Evolutionary conservation across 2,888 invertebrate genomes (phyloP).

Genomic region (Tetropium fuscum): DNA sequence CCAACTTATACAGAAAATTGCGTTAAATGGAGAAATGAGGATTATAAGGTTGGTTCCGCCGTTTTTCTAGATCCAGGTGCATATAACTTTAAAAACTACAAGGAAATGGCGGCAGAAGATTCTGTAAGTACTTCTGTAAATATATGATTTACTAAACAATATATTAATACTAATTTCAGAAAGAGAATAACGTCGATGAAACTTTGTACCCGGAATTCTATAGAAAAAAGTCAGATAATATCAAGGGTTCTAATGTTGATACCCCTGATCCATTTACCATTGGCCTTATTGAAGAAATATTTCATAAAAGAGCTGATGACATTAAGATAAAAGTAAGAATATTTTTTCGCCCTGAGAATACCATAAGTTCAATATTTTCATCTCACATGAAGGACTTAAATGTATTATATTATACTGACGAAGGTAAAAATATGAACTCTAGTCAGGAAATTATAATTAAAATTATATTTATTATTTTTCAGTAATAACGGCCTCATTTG

Average conservation of each 20-base stretch:
- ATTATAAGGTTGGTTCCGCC: conserved; percentile 75
- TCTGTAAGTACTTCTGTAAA: conserved; percentile 47
- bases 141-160: too few species aligned
- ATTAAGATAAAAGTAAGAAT: conserved; percentile 76
- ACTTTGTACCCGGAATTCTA: conserved; percentile 85
- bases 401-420: conserved; percentile 81
- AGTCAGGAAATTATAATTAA: background rate
- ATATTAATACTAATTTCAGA: too few species aligned
- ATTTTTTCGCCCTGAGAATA: conserved; percentile 83
- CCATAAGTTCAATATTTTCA: conserved; percentile 69
- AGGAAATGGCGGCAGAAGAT: conserved; percentile 1
- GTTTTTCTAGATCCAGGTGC: conserved; percentile 77
- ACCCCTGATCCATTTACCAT: conserved; percentile 83
- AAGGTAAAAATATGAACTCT: conserved; percentile 65
- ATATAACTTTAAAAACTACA: conserved; percentile 66
- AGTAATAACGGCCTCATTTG: conserved; percentile 71
- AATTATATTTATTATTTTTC: conserved; percentile 36
- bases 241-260: conserved; percentile 79
- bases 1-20: conserved; percentile 66
- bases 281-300: conserved; percentile 76
- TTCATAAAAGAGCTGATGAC: conserved; percentile 65
- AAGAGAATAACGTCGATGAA: conserved; percentile 73
- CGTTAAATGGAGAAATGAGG: conserved; percentile 72
- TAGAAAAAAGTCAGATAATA: conserved; percentile 76
- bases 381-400: conserved; percentile 78